Conservation (phyloP, 2,888 invertebrate genomes). For the Rhingia rostrata region DNA sequence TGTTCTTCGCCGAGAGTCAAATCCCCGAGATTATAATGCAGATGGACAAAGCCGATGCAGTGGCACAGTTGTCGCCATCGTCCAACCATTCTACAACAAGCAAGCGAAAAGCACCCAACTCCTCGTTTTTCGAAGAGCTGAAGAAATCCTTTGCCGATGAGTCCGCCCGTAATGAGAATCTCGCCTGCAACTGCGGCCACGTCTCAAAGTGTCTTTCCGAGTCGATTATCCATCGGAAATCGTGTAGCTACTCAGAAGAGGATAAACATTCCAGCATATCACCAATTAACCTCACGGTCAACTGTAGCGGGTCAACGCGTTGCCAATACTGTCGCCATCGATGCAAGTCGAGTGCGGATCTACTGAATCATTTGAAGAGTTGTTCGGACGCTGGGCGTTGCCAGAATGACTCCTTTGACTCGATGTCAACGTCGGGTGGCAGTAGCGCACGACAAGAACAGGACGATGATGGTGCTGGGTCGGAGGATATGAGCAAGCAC, state of each 20-base stretch:
- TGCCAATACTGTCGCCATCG: slow-evolving; percentile 94
- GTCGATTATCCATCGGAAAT: slow-evolving; percentile 90
- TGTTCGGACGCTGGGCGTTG: slow-evolving; percentile 85
- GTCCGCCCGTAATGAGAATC: slow-evolving; percentile 86
- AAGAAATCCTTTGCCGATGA: slow-evolving; percentile 89
- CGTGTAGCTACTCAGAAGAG: slow-evolving; percentile 84
- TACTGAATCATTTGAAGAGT: slow-evolving; percentile 89
- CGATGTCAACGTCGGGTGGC: slow-evolving; percentile 79
- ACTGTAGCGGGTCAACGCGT: slow-evolving; percentile 86
- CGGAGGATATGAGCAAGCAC: slow-evolving; percentile 83
- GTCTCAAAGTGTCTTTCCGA: slow-evolving; percentile 92
- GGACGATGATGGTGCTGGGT: slow-evolving; percentile 78
- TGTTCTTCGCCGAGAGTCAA: slow-evolving; percentile 80
- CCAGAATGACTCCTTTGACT: slow-evolving; percentile 82
- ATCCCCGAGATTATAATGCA: slow-evolving; percentile 77
- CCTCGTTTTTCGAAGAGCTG: slow-evolving; percentile 92
- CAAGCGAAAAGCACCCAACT: slow-evolving; percentile 84
- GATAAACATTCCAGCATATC: slow-evolving; percentile 79
- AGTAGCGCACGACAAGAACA: slow-evolving; percentile 82
- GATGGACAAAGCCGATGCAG: slow-evolving; percentile 78
- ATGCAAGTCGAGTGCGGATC: slow-evolving; percentile 92
- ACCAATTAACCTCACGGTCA: slow-evolving; percentile 83
- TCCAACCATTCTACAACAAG: slow-evolving; percentile 77
- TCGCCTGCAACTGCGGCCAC: slow-evolving; percentile 88
- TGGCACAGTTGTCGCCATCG: slow-evolving; percentile 77